Conservation (phyloP, 2,113 vertebrate genomes). For the Ctenomys sociabilis region DNA sequence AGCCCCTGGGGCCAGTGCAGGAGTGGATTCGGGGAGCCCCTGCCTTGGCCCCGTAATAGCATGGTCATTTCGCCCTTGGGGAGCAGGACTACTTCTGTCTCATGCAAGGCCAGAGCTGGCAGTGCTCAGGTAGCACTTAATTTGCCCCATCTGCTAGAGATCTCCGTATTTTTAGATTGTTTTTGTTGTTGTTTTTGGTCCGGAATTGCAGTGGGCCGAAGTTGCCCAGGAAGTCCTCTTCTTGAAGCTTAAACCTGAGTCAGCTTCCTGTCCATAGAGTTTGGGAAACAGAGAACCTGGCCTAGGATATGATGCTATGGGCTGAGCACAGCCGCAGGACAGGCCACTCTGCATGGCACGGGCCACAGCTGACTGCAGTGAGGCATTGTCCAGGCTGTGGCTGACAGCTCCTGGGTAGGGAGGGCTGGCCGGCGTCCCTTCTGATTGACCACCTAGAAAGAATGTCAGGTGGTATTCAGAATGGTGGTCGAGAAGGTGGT, state of each 20-base stretch:
- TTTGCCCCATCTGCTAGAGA: not conserved
- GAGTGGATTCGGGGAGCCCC: too few relatives aligned
- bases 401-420: not conserved
- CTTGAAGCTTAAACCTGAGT: not conserved
- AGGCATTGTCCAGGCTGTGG: too few relatives aligned
- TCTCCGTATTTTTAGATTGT: not conserved
- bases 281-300: not conserved
- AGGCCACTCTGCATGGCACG: not conserved
- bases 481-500: not conserved
- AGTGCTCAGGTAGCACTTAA: not conserved
- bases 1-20: not conserved
- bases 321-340: not conserved
- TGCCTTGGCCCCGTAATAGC: accelerated
- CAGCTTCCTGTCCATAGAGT: not conserved
- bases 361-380: not conserved
- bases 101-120: accelerated
- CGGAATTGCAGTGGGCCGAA: not conserved
- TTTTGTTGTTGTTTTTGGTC: not conserved
- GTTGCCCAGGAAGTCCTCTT: conserved; percentile 26
- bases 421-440: accelerated
- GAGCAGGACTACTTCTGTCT: not conserved
- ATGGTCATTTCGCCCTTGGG: not conserved
- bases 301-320: not conserved
- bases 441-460: not conserved
- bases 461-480: not conserved